Evolutionary conservation across 2,888 invertebrate species (phyloP).

Genomic region (Nemotelus nigrinus): DNA sequence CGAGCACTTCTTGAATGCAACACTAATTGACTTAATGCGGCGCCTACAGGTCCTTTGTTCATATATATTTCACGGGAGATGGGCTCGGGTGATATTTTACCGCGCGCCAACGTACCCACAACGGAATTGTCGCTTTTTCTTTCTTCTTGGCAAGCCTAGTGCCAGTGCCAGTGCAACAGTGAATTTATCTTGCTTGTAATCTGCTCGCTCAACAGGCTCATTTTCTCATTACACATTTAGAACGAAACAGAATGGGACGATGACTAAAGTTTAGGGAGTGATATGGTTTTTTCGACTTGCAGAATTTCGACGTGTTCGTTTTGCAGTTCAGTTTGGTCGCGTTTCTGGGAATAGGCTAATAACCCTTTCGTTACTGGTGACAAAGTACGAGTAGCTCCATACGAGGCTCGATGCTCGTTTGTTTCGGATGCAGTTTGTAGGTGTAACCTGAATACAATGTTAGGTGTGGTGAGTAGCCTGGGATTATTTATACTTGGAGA

Average conservation of each 20-base stretch:
- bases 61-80: conserved; percentile 41
- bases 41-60: conserved; percentile 48
- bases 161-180: conserved; percentile 8
- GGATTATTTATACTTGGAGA: too few relatives aligned
- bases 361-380: too few relatives aligned
- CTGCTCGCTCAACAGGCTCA: conserved; percentile 42
- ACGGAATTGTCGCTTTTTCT: background rate
- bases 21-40: conserved; percentile 49
- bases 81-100: conserved; percentile 25
- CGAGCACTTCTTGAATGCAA: conserved; percentile 45
- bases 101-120: conserved; percentile 23
- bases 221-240: conserved; percentile 47
- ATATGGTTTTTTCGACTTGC: background rate
- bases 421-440: too few relatives aligned
- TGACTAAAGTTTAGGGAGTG: background rate
- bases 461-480: too few relatives aligned
- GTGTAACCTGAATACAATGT: too few relatives aligned
- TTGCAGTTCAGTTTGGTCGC: too few relatives aligned
- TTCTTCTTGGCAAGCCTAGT: conserved; percentile 13
- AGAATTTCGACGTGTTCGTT: too few relatives aligned
- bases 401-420: too few relatives aligned
- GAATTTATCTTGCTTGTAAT: conserved; percentile 46
- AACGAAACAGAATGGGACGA: conserved; percentile 6
- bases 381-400: too few relatives aligned
- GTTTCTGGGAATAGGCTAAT: too few relatives aligned